phyloP scores from a whole-genome alignment of 2,113 vertebrate genomes.

The Hemichromis elongatus region DNA sequence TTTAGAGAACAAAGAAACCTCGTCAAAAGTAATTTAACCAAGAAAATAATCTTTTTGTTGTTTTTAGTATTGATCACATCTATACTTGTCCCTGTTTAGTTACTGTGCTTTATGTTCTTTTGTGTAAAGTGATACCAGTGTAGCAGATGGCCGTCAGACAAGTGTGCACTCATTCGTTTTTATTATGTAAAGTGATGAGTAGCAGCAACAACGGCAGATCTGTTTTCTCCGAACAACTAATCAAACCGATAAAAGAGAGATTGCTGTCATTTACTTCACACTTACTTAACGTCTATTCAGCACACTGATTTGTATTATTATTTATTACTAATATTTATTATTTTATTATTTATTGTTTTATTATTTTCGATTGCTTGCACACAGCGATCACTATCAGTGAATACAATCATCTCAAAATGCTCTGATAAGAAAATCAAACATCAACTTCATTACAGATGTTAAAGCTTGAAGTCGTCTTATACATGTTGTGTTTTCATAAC shows the following conservation, averaged over 20 bases:
- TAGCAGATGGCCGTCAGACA: neutral
- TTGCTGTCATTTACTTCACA: neutral
- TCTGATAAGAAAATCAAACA: neutral
- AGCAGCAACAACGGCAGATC: neutral
- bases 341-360: neutral
- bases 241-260: neutral
- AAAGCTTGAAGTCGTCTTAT: neutral
- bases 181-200: neutral
- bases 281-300: neutral
- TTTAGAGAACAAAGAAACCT: neutral
- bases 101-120: neutral
- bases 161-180: neutral
- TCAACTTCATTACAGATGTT: slow-evolving; percentile 45
- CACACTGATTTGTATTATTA: neutral
- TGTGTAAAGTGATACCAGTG: neutral
- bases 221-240: neutral
- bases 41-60: neutral
- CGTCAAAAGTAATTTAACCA: neutral
- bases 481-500: no score
- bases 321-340: neutral
- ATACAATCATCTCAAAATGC: neutral
- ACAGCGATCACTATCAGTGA: neutral
- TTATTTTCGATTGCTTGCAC: neutral
- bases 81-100: neutral
- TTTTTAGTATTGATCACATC: neutral